Evolutionary conservation across 1,140 invertebrate species (phyloP).

Genomic region (Stegodyphus mimosarum): DNA sequence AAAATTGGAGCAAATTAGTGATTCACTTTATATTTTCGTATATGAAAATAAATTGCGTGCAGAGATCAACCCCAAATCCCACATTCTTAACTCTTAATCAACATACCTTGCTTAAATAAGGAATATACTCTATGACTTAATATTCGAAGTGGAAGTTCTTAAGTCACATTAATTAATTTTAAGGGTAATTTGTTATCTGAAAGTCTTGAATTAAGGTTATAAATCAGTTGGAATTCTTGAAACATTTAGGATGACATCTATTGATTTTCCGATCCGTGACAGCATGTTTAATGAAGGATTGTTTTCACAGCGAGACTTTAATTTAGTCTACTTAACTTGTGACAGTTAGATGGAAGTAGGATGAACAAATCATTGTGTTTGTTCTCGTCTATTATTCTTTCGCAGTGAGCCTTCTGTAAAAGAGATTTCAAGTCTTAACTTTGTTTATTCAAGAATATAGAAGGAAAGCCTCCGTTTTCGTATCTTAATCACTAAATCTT

Average conservation of each 20-base stretch:
- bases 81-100: no score
- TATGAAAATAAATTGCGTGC: no score
- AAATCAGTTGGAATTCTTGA: constrained; percentile 17
- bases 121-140: no score
- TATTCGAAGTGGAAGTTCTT: neutral
- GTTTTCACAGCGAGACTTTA: constrained; percentile 18
- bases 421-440: no score
- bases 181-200: constrained; percentile 28
- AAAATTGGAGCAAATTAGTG: no score
- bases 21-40: no score
- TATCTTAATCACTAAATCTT: no score
- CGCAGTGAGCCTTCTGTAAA: neutral
- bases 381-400: neutral
- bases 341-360: neutral
- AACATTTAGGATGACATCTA: no score
- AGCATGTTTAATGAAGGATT: constrained; percentile 38
- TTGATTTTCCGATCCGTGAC: neutral
- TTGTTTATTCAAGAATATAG: no score
- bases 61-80: no score
- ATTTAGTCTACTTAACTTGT: constrained; percentile 16
- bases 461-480: no score
- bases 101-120: no score
- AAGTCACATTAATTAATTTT: constrained; percentile 17
- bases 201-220: constrained; percentile 4
- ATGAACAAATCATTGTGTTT: neutral